phyloP scores from a whole-genome alignment of 2,888 invertebrate genomes.

The Phragmatobia fuliginosa region DNA sequence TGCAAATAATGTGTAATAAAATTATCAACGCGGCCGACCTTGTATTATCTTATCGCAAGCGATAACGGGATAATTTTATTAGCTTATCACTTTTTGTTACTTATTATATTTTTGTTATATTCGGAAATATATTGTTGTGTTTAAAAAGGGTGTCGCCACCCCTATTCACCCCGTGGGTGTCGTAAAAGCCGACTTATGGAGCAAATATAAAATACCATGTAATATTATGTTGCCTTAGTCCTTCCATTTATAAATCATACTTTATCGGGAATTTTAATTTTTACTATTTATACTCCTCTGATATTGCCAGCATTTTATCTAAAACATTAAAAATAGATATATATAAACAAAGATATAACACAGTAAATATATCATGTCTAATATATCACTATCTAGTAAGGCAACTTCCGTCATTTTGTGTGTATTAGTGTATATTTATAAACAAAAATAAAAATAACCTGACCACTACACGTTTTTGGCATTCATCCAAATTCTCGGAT shows the following conservation, averaged over 20 bases:
- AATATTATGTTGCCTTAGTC: neutral
- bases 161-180: no score
- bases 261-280: no score
- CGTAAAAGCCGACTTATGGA: no score
- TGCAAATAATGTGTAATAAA: neutral
- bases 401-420: conserved; percentile 37
- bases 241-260: neutral
- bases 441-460: conserved; percentile 39
- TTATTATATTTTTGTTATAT: conserved; percentile 23
- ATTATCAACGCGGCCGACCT: conserved; percentile 30
- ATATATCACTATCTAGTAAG: conserved; percentile 6
- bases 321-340: neutral
- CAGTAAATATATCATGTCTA: neutral
- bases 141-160: neutral
- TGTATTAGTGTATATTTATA: conserved; percentile 28
- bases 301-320: neutral
- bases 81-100: conserved; percentile 28
- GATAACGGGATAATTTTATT: conserved; percentile 28
- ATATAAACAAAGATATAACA: neutral
- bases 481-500: conserved; percentile 34
- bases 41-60: conserved; percentile 29
- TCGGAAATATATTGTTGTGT: neutral
- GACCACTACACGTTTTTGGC: conserved; percentile 46
- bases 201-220: no score
- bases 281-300: no score